Percentiles rank a stretch among this genome's conserved stretches.
These are phyloP conservation scores for Campoplex nolae DNA, from an alignment of 2,888 invertebrate genomes.

Conservation along the genomic window DNA sequence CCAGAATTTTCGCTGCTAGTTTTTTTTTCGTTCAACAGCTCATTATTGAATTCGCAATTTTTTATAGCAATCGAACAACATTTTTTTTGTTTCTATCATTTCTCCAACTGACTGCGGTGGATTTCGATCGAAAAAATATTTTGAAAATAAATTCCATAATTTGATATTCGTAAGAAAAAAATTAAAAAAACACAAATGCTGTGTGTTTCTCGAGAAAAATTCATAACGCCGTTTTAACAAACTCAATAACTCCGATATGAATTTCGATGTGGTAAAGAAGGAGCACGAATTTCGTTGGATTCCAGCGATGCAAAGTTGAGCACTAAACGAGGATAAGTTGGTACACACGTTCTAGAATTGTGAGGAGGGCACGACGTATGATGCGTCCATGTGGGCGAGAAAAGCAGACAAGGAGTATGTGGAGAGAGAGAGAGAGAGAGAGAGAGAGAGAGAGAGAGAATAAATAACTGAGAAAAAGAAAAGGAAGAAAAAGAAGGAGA, in stretches of 20 bases:
- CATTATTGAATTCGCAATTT: not conserved
- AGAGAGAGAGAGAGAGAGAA: constrained; percentile 8
- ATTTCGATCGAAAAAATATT: not conserved
- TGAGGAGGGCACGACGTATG: not conserved
- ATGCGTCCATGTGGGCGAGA: not conserved
- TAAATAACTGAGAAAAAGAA: not conserved
- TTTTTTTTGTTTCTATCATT: too few species aligned
- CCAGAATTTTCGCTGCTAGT: not conserved
- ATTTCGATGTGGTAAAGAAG: not conserved
- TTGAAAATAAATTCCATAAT: not conserved
- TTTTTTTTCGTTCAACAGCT: not conserved
- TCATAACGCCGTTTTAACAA: not conserved
- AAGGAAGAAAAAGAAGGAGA: constrained; percentile 3
- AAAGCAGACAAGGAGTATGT: not conserved
- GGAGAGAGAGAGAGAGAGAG: constrained; percentile 7
- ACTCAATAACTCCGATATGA: not conserved
- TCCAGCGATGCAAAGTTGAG: not conserved
- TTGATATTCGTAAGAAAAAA: not conserved
- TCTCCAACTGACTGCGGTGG: too few species aligned
- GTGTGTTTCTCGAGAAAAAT: not conserved
- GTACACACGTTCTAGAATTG: constrained; percentile 1
- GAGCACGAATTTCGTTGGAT: not conserved
- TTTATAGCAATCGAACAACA: not conserved
- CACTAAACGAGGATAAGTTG: not conserved
- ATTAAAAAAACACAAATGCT: not conserved